These are phyloP conservation scores for Agonum fuliginosum DNA, from an alignment of 2,888 invertebrate genomes.

Conservation along the genomic window DNA sequence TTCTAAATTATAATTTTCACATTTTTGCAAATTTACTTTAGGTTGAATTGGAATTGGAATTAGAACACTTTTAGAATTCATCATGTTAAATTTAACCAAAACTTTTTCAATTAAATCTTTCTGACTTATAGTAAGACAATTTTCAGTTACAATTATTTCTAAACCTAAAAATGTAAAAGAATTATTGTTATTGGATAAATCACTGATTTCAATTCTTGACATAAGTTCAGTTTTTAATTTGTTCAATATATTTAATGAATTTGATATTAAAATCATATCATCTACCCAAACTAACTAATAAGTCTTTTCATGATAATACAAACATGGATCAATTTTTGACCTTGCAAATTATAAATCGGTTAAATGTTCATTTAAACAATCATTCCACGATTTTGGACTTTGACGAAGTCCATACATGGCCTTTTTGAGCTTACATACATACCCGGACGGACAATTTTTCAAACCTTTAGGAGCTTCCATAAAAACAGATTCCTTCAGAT, in stretches of 20 bases:
- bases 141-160: neutral
- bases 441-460: neutral
- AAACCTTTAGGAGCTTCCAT: neutral
- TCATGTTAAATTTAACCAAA: no score
- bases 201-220: neutral
- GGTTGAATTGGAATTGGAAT: no score
- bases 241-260: constrained; percentile 1
- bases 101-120: constrained; percentile 46
- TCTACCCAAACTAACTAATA: constrained; percentile 62
- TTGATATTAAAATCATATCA: constrained; percentile 62
- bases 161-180: neutral
- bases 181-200: neutral
- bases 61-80: no score
- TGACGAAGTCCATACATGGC: constrained; percentile 61
- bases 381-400: constrained; percentile 62
- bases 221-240: neutral
- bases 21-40: no score
- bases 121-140: neutral
- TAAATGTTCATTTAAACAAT: constrained; percentile 59
- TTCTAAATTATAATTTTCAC: no score
- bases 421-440: constrained; percentile 60
- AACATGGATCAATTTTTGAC: constrained; percentile 62
- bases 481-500: neutral
- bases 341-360: constrained; percentile 58
- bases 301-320: no score